A percentile compares a stretch with the other conserved stretches of the same genome.
Evolutionary conservation across 2,888 invertebrate genomes (phyloP).

Genomic region (Cheilosia urbana): DNA sequence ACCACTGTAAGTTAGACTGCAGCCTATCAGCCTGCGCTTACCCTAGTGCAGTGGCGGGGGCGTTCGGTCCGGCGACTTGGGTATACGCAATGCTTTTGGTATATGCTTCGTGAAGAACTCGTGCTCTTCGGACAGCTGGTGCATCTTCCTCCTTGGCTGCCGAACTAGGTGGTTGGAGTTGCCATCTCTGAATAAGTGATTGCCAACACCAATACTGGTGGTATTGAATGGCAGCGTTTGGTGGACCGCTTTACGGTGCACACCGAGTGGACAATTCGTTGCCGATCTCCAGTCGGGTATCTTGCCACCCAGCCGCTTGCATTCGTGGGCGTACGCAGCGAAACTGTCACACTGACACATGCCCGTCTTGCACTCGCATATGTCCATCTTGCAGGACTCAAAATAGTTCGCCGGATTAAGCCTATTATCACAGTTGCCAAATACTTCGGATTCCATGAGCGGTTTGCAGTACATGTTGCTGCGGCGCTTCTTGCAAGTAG

Average conservation of each 20-base stretch:
- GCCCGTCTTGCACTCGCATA: constrained; percentile 93
- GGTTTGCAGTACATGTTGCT: constrained; percentile 85
- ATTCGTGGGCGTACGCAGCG: constrained; percentile 94
- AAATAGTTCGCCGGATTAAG: constrained; percentile 93
- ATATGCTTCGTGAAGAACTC: constrained; percentile 82
- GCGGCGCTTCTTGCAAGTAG: constrained; percentile 85
- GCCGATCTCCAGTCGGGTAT: constrained; percentile 89
- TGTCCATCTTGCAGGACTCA: constrained; percentile 93
- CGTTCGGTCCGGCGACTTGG: constrained; percentile 82
- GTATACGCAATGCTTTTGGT: constrained; percentile 81
- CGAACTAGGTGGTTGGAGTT: constrained; percentile 23
- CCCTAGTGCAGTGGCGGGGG: constrained; percentile 83
- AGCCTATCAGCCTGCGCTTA: constrained; percentile 60
- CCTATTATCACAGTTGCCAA: constrained; percentile 91
- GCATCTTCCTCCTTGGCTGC: constrained; percentile 64
- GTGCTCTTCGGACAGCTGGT: constrained; percentile 77
- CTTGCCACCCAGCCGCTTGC: constrained; percentile 90
- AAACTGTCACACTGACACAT: constrained; percentile 95
- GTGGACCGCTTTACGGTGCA: constrained; percentile 74
- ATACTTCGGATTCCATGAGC: constrained; percentile 85
- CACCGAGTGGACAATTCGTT: constrained; percentile 87
- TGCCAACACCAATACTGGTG: constrained; percentile 73
- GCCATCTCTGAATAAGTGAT: constrained; percentile 38
- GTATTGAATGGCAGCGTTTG: constrained; percentile 77
- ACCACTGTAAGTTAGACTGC: constrained; percentile 48